Conservation (phyloP, 2,888 invertebrate species). For the Pegoplata infirma region DNA sequence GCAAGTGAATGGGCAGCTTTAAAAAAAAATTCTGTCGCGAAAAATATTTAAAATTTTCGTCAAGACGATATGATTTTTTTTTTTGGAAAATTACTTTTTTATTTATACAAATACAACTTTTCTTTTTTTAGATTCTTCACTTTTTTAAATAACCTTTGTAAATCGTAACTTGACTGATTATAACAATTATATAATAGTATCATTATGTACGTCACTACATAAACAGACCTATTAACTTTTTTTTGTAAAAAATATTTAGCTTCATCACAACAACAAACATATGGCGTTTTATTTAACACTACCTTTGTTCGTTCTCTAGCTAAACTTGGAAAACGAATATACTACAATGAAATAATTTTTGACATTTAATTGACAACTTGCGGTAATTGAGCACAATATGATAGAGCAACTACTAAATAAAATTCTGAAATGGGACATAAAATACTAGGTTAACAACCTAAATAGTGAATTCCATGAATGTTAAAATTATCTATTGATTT, state of each 20-base stretch:
- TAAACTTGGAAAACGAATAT: neutral
- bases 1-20: no score
- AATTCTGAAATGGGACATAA: no score
- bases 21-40: no score
- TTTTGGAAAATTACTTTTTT: no score
- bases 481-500: no score
- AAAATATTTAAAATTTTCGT: no score
- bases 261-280: neutral
- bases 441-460: no score
- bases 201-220: constrained; percentile 1
- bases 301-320: neutral
- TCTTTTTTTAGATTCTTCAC: no score
- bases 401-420: neutral
- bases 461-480: no score
- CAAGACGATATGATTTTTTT: no score
- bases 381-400: neutral
- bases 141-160: neutral
- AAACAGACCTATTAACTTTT: constrained; percentile 9
- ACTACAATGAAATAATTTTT: neutral
- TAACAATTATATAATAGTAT: constrained; percentile 1
- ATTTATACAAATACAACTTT: no score
- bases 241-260: neutral
- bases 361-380: constrained; percentile 11
- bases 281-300: neutral
- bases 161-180: neutral